These are phyloP conservation scores for Acrossocheilus wenchowensis DNA, from an alignment of 2,797 vertebrate genomes.

Conservation along the genomic window DNA sequence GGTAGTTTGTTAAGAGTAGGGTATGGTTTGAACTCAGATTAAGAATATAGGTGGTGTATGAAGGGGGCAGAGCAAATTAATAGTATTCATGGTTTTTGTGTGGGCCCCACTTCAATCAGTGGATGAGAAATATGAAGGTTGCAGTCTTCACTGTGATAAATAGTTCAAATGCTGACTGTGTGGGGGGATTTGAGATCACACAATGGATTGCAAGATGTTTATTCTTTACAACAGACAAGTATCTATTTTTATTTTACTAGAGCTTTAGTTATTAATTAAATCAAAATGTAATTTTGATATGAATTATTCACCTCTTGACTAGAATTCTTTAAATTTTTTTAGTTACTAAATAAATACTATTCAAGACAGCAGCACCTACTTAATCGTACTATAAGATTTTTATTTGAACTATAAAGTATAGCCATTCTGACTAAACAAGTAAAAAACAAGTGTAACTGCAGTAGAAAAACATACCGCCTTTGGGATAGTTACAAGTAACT, in stretches of 20 bases:
- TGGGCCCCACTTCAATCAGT: conserved; percentile 29
- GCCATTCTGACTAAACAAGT: background rate
- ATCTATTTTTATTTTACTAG: background rate
- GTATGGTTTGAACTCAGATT: conserved; percentile 78
- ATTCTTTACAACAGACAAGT: background rate
- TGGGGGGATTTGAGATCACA: background rate
- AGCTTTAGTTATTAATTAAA: background rate
- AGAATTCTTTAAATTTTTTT: background rate
- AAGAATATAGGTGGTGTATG: conserved; percentile 64
- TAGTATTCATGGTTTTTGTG: conserved; percentile 61
- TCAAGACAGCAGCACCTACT: background rate
- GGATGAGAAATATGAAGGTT: conserved; percentile 46
- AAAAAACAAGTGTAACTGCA: background rate
- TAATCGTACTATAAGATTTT: background rate
- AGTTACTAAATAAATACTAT: background rate
- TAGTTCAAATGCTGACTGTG: background rate
- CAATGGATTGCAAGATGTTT: background rate
- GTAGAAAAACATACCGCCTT: background rate
- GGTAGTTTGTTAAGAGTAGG: conserved; percentile 70
- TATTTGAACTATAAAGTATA: background rate
- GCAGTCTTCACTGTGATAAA: conserved; percentile 44
- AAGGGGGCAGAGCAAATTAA: conserved; percentile 51
- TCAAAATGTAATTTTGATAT: background rate
- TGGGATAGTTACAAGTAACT: background rate
- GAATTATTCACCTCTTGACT: background rate